phyloP scores from a whole-genome alignment of 2,797 vertebrate genomes.

The Decapterus maruadsi region DNA sequence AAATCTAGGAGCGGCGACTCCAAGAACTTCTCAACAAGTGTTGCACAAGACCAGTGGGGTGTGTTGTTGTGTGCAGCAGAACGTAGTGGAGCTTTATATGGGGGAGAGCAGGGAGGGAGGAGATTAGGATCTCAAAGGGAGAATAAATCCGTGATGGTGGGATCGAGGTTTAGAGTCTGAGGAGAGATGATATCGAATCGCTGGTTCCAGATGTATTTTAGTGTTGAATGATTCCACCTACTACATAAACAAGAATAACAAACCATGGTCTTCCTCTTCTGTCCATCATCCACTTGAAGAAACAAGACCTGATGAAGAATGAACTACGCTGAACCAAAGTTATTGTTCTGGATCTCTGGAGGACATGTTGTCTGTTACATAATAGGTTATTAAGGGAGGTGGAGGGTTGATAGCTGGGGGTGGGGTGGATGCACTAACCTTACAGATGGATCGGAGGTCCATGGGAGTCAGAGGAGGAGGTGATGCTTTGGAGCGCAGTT shows the following conservation, averaged over 20 bases:
- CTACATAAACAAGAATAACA: not conserved
- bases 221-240: not conserved
- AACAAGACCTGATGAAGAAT: not conserved
- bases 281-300: not conserved
- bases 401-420: not conserved
- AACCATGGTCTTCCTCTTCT: not conserved
- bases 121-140: conserved; percentile 14
- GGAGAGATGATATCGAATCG: not conserved
- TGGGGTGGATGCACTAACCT: not conserved
- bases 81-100: conserved; percentile 58
- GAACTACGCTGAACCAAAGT: not conserved
- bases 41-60: conserved; percentile 25
- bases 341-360: not conserved
- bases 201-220: not conserved
- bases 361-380: conserved; percentile 8
- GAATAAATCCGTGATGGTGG: not conserved
- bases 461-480: conserved; percentile 2
- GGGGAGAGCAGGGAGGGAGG: conserved; percentile 56
- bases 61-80: conserved; percentile 29
- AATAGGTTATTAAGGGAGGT: conserved; percentile 13
- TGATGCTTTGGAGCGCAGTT: not conserved
- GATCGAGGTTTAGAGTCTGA: not conserved
- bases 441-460: not conserved
- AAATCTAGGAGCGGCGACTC: conserved; percentile 1
- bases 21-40: conserved; percentile 18